Evolutionary conservation across 2,113 vertebrate species (phyloP), one percentile per base, ranked within the genome.

Genomic region (Chloropsis hardwickii): DNA sequence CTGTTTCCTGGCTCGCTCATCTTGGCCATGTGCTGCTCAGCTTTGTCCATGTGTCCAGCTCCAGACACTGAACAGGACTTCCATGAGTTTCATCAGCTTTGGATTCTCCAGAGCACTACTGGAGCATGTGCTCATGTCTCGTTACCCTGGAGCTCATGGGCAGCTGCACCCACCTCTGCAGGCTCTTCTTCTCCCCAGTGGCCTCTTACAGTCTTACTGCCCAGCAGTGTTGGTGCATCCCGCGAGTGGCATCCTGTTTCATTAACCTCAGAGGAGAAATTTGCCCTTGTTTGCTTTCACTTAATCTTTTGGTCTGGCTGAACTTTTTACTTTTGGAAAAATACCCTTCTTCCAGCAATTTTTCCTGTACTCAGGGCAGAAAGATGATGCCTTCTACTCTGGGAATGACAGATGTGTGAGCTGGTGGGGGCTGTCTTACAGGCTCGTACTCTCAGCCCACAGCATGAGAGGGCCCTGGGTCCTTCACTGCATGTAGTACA

Each of bases 391-490:
- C 53, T 73, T 58, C 62, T 73, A 1, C 50, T 80, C 50, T 23
- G 53, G 20, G 37, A 58, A 29, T 53, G 45, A 35, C 7, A 74
- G 54, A 12, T 62, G 11, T 18, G 21, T 67, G 70, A 54, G 35
- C 31, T 83, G 73, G 33, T 85, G 57, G 25, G 33, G 37, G 11
- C 87, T 89, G 29, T 47, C 58, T 56, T 37, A 48, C 40, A 66
- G 69, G 47, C 83, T 89, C 21, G 15, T 0, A 0, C 27, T 54
- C 48, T 67, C 40, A 58, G 56, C 54, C 14, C 0, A 0, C 40
- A 37, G 67, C 76, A 51, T 1, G 9, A 81, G 44, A 60, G n/a
- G 31, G 20, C 24, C 16, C 4, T 35, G 33, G 28, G 31, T 90
- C 44, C 50, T 57, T 51, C 25, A 21, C n/a, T 57, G 42, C 2